phyloP scores from a whole-genome alignment of 2,888 invertebrate species.

The Eupithecia insigniata region DNA sequence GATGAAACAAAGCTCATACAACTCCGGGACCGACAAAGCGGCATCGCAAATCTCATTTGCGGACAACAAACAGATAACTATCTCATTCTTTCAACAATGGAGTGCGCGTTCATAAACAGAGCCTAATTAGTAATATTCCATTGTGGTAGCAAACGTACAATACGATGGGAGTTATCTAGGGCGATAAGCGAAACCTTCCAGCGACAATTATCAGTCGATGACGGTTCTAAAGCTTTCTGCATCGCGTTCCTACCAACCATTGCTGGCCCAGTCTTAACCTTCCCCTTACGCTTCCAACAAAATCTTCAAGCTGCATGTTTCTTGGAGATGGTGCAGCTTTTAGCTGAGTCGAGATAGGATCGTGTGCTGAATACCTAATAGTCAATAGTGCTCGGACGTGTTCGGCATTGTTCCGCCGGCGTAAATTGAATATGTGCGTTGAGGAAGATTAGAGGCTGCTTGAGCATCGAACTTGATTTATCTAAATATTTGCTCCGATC shows the following conservation, averaged over 20 bases:
- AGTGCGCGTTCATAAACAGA: slow-evolving; percentile 79
- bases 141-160: slow-evolving; percentile 78
- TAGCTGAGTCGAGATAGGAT: slow-evolving; percentile 56
- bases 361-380: slow-evolving; percentile 80
- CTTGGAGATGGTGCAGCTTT: slow-evolving; percentile 39
- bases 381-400: slow-evolving; percentile 78
- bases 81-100: slow-evolving; percentile 83
- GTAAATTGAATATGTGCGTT: slow-evolving; percentile 74
- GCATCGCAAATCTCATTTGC: slow-evolving; percentile 83
- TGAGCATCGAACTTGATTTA: slow-evolving; percentile 52
- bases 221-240: slow-evolving; percentile 49
- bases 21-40: slow-evolving; percentile 79
- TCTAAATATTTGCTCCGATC: slow-evolving; percentile 35
- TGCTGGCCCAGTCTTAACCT: slow-evolving; percentile 39
- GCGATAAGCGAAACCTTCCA: slow-evolving; percentile 74
- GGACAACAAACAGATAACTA: slow-evolving; percentile 81
- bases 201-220: slow-evolving; percentile 81
- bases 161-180: slow-evolving; percentile 82
- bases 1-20: slow-evolving; percentile 79
- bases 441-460: slow-evolving; percentile 55
- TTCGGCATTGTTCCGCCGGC: slow-evolving; percentile 62
- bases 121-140: slow-evolving; percentile 84
- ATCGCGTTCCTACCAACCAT: slow-evolving; percentile 46
- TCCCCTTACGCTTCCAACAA: not conserved
- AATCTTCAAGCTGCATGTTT: slow-evolving; percentile 22